Percentiles rank a stretch among this genome's conserved stretches.
Evolutionary conservation across 2,797 vertebrate species (phyloP).

Genomic region (Clarias fuscus): DNA sequence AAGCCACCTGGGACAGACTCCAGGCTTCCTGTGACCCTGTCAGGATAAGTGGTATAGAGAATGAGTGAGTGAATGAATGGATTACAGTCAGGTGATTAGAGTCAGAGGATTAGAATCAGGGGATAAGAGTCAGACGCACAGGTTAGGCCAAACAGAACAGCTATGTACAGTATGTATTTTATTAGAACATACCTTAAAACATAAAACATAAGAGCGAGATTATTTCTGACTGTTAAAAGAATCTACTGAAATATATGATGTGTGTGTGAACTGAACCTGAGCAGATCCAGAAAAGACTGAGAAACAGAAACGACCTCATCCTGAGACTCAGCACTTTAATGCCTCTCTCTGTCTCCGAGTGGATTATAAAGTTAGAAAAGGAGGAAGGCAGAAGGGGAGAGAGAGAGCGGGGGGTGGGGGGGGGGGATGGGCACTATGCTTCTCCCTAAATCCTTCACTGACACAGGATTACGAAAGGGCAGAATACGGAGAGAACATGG

Average conservation of each 20-base stretch:
- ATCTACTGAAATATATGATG: neutral
- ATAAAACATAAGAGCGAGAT: too few species aligned
- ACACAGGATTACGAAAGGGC: slow-evolving; percentile 39
- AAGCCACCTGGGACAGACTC: too few species aligned
- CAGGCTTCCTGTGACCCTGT: too few species aligned
- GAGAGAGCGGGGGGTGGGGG: neutral
- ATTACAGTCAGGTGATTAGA: too few species aligned
- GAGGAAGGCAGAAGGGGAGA: slow-evolving; percentile 28
- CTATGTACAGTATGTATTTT: too few species aligned
- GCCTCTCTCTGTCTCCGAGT: too few species aligned
- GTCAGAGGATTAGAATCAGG: too few species aligned
- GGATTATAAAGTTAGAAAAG: neutral
- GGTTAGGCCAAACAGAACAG: neutral
- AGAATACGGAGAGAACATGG: neutral
- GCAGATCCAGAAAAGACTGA: neutral
- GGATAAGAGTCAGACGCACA: neutral
- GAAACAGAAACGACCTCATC: neutral
- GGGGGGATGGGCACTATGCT: slow-evolving; percentile 34
- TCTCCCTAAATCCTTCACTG: slow-evolving; percentile 39
- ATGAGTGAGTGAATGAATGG: too few species aligned
- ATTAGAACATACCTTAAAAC: too few species aligned
- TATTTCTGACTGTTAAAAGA: neutral
- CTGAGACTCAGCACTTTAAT: neutral
- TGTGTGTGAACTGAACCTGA: too few species aligned
- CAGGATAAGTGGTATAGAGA: too few species aligned